Evolutionary conservation across 2,888 invertebrate species (phyloP), one percentile per base, ranked within the genome.

Genomic region (Venusia cambrica): DNA sequence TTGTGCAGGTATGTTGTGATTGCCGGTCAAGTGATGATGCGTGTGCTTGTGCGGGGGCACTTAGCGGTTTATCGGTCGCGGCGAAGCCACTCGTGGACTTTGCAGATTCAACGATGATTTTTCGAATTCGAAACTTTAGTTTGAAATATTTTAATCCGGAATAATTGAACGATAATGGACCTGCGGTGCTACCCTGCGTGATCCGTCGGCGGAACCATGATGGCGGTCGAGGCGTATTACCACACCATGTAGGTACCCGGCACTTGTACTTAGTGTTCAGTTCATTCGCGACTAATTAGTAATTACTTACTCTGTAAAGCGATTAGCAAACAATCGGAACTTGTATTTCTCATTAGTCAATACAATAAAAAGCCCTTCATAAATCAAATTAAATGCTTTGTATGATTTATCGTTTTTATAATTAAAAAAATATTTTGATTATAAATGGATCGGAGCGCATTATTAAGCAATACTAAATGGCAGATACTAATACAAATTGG

Each of bases 1-100:
- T 75, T 78, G 83, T 79, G 81, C 84, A 85, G 84, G 84, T 85
- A 85, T 83, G 83, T 81, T 76, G 81, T 83, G 80, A 75, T 73
- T 72, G 75, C 57, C 80, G 83, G 79, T 80, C 83, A 79, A 83
- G 81, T 81, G 81, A 62, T 49, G 67, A 57, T 62, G 71, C 66
- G 56, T 59, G 73, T 66, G 73, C 67, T 67, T 68, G 76, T 65
- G 76, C 65, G 57, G 55, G 32, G 24, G 32, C 38, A 37, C 48
- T 46, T 33, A 40, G 19, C 31, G 34, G 34, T 18, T 27, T 30
- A 44, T 50, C 51, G 49, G 45, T 48, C 48, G 51, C 45, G 22
- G 15, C 17, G 27, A 14, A 4, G 4, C 3, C 9, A 7, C 5
- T 19, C n/a, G 12, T 28, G 35, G 31, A 35, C 35, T 31, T 28